These are phyloP conservation scores for Choristoneura rosaceana DNA, from an alignment of 2,888 invertebrate genomes.

Conservation along the genomic window DNA sequence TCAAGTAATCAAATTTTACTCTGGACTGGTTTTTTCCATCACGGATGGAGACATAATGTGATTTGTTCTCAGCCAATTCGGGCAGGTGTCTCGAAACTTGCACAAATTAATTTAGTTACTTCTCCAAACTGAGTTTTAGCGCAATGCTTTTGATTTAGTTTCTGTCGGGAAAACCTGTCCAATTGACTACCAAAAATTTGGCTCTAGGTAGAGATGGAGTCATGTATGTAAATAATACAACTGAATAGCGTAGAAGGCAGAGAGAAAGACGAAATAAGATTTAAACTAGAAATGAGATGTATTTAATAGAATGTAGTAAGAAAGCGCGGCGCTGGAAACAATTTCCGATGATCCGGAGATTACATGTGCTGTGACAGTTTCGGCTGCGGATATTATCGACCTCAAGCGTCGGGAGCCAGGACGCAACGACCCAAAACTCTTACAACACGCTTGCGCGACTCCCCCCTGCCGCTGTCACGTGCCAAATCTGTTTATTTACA, in stretches of 20 bases:
- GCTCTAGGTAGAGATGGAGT: background rate
- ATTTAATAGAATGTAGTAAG: background rate
- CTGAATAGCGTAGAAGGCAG: background rate
- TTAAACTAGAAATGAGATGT: no score
- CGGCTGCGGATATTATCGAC: constrained; percentile 33
- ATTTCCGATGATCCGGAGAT: background rate
- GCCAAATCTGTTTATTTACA: constrained; percentile 65
- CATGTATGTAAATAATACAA: background rate
- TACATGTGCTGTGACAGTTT: constrained; percentile 25
- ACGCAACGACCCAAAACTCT: constrained; percentile 23
- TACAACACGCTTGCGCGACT: constrained; percentile 52
- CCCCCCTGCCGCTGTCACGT: constrained; percentile 50
- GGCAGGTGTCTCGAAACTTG: constrained; percentile 37
- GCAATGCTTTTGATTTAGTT: constrained; percentile 9
- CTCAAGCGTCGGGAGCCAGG: constrained; percentile 22
- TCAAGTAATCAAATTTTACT: constrained; percentile 65
- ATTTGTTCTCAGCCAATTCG: constrained; percentile 51
- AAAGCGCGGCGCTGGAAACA: constrained; percentile 5
- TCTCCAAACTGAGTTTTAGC: constrained; percentile 9
- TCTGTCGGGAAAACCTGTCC: background rate
- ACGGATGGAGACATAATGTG: constrained; percentile 51
- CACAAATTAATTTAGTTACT: constrained; percentile 30
- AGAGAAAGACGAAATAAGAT: background rate
- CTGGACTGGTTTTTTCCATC: constrained; percentile 46
- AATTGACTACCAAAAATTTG: background rate